phyloP scores from a whole-genome alignment of 1,140 invertebrate species.

The Drosophila busckii region DNA sequence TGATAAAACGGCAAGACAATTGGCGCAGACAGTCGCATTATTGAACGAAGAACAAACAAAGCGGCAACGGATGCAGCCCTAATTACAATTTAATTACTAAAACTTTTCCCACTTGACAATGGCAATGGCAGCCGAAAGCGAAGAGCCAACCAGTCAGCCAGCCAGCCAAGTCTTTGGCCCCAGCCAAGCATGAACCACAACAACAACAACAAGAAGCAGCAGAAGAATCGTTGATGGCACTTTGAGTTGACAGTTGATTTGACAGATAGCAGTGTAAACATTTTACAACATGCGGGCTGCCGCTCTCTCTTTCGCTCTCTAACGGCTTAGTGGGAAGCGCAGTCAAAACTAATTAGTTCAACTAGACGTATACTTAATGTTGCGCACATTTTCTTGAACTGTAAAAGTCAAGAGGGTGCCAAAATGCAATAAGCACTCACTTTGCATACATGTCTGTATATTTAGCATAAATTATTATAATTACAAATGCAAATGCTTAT shows the following conservation, averaged over 20 bases:
- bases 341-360: slow-evolving; percentile 70
- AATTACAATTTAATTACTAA: slow-evolving; percentile 78
- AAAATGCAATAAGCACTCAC: slow-evolving; percentile 51
- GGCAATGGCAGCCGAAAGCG: slow-evolving; percentile 60
- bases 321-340: neutral
- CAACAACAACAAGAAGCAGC: slow-evolving; percentile 6
- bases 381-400: too few relatives aligned
- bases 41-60: slow-evolving; percentile 48
- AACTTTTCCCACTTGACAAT: slow-evolving; percentile 74
- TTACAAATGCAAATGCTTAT: slow-evolving; percentile 33
- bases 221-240: slow-evolving; percentile 51
- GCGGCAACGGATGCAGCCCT: slow-evolving; percentile 66
- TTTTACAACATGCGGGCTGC: slow-evolving; percentile 49
- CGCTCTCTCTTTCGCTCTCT: too few relatives aligned
- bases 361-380: slow-evolving; percentile 74
- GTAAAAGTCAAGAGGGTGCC: slow-evolving; percentile 35
- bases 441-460: slow-evolving; percentile 33
- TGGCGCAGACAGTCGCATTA: slow-evolving; percentile 65
- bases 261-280: slow-evolving; percentile 74
- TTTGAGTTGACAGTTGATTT: slow-evolving; percentile 74
- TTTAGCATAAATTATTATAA: slow-evolving; percentile 62
- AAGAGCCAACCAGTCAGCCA: too few relatives aligned
- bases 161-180: slow-evolving; percentile 38
- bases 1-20: slow-evolving; percentile 72
- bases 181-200: slow-evolving; percentile 64